A percentile compares a stretch with the other conserved stretches of the same genome.
Evolutionary conservation across 2,113 vertebrate species (phyloP).

Genomic region (Aegypius monachus): DNA sequence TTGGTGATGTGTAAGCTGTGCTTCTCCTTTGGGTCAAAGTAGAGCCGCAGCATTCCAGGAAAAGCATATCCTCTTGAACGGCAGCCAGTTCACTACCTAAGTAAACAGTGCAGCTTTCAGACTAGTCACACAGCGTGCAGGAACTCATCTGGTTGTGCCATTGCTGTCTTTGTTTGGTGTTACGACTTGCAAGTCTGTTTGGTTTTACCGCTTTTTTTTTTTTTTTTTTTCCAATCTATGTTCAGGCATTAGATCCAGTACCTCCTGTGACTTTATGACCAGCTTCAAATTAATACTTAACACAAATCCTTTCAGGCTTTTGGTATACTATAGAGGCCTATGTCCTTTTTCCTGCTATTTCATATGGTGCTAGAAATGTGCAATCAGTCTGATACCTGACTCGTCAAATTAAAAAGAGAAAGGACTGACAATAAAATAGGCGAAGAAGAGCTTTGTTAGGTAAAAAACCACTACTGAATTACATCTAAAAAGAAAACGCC

Average conservation of each 20-base stretch:
- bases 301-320: neutral
- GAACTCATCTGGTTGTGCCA: neutral
- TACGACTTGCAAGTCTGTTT: neutral
- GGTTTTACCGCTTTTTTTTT: neutral
- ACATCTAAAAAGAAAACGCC: neutral
- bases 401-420: neutral
- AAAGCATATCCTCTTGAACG: neutral
- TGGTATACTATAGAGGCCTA: neutral
- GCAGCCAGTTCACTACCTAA: neutral
- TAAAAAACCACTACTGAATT: neutral
- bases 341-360: neutral
- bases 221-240: neutral
- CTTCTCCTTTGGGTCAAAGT: neutral
- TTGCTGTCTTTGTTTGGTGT: neutral
- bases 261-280: neutral
- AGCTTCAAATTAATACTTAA: slow-evolving; percentile 6
- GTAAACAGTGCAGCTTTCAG: neutral
- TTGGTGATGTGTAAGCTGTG: neutral
- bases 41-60: neutral
- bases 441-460: neutral
- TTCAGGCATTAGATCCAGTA: neutral
- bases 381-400: neutral
- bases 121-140: neutral
- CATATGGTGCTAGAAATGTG: neutral
- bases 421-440: neutral